Evolutionary conservation across 2,888 invertebrate genomes (phyloP), one percentile per base, ranked within the genome.

Genomic region (Augochlorella aurata): DNA sequence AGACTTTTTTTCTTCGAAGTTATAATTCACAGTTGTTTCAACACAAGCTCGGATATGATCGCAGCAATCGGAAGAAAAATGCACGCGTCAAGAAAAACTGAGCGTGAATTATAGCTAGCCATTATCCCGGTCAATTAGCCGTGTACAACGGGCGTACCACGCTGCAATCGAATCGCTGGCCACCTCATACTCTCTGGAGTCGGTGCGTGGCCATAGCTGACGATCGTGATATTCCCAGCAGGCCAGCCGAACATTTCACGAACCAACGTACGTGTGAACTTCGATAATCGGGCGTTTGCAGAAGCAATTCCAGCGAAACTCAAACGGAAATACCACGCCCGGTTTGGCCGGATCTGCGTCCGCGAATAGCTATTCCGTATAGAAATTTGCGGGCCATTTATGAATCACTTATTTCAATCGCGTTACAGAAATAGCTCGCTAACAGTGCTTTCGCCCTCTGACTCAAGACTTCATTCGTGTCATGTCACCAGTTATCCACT

Each of bases 191-290:
- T 73, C 81, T 81, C 69, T 70, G 47, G 72, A 76, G 69, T 29
- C 66, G 47, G 50, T 67, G 74, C 65, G 66, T 61, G 52, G 74
- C 63, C 74, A 66, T 66, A 74, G 74, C 74, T 49, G 58, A 74
- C 65, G 80, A 81, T 81, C 66, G 21, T 24, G 74, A 70, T 81
- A 74, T 79, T 80, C 79, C 80, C 80, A 16, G 16, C 79, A 54
- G 72, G 67, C 47, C 10, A 50, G 29, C 44, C 63, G 45, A 29
- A 45, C 54, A 49, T 47, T 69, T 63, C 54, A 52, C 68, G 49
- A 44, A 18, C 61, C 68, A 16, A 29, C 63, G 54, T 73, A 68
- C 78, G 79, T 21, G 68, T 49, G 61, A 73, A 73, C 80, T 79
- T 61, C 71, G 58, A 77, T 45, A 67, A 79, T 71, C 24, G 50